Percentiles rank a stretch among this genome's conserved stretches.
These are phyloP conservation scores for Polyommatus iphigenia DNA, from an alignment of 2,888 invertebrate genomes.

Conservation along the genomic window DNA sequence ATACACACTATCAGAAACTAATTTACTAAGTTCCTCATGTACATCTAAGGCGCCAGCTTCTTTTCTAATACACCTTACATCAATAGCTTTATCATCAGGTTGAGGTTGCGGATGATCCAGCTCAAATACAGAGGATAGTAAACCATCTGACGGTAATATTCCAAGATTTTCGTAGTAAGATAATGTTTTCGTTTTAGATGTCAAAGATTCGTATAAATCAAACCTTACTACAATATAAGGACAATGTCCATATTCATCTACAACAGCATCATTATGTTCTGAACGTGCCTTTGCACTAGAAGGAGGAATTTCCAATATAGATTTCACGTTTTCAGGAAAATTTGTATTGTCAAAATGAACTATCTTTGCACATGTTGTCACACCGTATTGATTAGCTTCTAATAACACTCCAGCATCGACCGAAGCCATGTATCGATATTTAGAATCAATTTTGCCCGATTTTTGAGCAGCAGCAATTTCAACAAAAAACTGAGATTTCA, in stretches of 20 bases:
- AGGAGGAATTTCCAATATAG: conserved; percentile 62
- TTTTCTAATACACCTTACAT: conserved; percentile 58
- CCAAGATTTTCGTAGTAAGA: conserved; percentile 57
- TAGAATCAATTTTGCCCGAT: conserved; percentile 60
- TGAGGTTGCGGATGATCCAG: conserved; percentile 48
- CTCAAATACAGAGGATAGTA: conserved; percentile 48
- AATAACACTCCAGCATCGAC: conserved; percentile 61
- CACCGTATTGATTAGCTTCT: conserved; percentile 58
- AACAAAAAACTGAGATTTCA: conserved; percentile 55
- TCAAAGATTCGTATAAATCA: conserved; percentile 59
- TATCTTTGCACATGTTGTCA: conserved; percentile 57
- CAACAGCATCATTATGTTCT: conserved; percentile 51
- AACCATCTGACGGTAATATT: conserved; percentile 50
- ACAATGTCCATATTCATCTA: conserved; percentile 59
- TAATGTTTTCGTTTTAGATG: conserved; percentile 55
- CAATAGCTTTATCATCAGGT: conserved; percentile 54
- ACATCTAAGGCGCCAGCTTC: conserved; percentile 67
- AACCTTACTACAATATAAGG: conserved; percentile 60
- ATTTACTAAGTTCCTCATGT: conserved; percentile 64
- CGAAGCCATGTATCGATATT: conserved; percentile 65
- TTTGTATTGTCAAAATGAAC: conserved; percentile 54
- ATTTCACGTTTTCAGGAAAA: conserved; percentile 51
- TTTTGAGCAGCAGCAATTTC: conserved; percentile 70
- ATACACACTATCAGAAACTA: conserved; percentile 59
- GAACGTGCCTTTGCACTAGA: conserved; percentile 60